Evolutionary conservation across 1,140 invertebrate genomes (phyloP).

Genomic region (Cherax quadricarinatus): DNA sequence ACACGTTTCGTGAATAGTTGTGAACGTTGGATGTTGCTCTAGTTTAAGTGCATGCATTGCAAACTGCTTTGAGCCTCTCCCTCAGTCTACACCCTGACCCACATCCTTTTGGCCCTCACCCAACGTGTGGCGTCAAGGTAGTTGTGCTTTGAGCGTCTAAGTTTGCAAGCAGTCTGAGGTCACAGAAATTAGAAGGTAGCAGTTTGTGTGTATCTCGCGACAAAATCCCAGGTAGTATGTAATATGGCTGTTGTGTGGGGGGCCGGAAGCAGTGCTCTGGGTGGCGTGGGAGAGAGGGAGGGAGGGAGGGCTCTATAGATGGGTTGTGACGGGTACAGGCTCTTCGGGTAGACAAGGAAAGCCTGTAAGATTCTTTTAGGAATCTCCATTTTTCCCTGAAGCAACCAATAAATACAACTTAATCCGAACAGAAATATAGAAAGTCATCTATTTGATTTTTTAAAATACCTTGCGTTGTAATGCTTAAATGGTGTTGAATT

Average conservation of each 20-base stretch:
- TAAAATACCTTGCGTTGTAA: too few relatives aligned
- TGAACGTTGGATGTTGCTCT: too few relatives aligned
- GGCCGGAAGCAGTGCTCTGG: neutral
- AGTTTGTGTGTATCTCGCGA: too few relatives aligned
- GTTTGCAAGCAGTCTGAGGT: neutral
- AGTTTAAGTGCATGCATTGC: neutral
- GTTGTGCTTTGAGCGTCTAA: neutral
- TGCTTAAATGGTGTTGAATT: too few relatives aligned
- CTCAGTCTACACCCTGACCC: constrained; percentile 34
- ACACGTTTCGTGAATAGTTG: too few relatives aligned
- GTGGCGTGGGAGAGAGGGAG: neutral
- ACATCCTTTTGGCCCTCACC: constrained; percentile 54
- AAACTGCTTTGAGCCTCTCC: neutral
- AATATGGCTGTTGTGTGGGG: too few relatives aligned
- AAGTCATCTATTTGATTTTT: too few relatives aligned
- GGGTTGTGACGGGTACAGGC: neutral
- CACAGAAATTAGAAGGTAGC: too few relatives aligned
- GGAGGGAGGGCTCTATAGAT: neutral
- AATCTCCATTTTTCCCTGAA: too few relatives aligned
- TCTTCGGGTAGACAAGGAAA: neutral
- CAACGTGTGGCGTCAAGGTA: neutral
- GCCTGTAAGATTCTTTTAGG: neutral
- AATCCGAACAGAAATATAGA: too few relatives aligned
- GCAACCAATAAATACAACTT: too few relatives aligned
- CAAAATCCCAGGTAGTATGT: too few relatives aligned